Evolutionary conservation across 2,888 invertebrate species (phyloP).

Genomic region (Hirtodrosophila cameraria): DNA sequence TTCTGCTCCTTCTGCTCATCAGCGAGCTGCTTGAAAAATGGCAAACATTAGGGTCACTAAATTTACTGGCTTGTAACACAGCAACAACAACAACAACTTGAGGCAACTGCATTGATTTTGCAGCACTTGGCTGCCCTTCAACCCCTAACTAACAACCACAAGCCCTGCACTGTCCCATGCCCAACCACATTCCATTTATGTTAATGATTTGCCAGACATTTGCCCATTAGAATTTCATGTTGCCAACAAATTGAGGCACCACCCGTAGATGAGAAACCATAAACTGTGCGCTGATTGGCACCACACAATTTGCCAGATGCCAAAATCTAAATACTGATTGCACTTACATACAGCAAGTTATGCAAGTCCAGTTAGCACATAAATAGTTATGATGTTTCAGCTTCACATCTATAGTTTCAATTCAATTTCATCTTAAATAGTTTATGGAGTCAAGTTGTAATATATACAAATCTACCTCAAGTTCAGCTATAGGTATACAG

Average conservation of each 20-base stretch:
- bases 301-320: conserved; percentile 19
- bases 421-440: no score
- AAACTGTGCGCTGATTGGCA: conserved; percentile 54
- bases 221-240: conserved; percentile 45
- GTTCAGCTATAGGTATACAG: no score
- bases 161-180: neutral
- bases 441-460: no score
- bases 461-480: no score
- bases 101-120: conserved; percentile 69
- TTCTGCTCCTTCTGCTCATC: conserved; percentile 31
- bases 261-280: conserved; percentile 34
- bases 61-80: conserved; percentile 53
- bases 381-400: no score
- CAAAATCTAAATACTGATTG: conserved; percentile 36
- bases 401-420: no score
- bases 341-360: conserved; percentile 17
- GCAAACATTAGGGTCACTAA: conserved; percentile 59
- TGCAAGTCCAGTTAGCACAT: neutral
- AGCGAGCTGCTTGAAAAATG: conserved; percentile 57
- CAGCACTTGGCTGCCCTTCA: conserved; percentile 36
- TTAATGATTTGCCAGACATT: conserved; percentile 56
- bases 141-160: neutral
- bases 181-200: conserved; percentile 65
- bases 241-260: conserved; percentile 35
- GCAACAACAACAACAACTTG: neutral